phyloP scores from a whole-genome alignment of 2,888 invertebrate genomes.

The Ommatoiulus sabulosus region DNA sequence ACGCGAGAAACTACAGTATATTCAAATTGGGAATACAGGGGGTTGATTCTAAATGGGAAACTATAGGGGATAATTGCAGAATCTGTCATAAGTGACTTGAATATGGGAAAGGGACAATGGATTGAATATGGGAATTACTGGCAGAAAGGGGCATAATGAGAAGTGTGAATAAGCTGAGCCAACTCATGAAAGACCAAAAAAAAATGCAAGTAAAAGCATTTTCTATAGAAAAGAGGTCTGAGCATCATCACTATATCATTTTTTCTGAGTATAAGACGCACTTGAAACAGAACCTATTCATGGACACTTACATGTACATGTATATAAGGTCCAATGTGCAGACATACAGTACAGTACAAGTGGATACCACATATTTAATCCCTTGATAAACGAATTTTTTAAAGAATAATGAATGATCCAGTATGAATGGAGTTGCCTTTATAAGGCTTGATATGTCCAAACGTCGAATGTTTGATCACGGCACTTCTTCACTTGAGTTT shows the following conservation, averaged over 20 bases:
- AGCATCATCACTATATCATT: neutral
- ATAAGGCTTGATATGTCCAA: too few relatives aligned
- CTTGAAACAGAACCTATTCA: too few relatives aligned
- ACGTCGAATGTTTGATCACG: too few relatives aligned
- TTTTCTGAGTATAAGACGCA: neutral
- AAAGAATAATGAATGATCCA: too few relatives aligned
- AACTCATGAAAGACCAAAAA: neutral
- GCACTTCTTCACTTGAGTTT: too few relatives aligned
- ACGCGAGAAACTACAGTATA: neutral
- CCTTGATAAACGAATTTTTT: too few relatives aligned
- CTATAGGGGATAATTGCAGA: conserved; percentile 41
- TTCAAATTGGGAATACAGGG: conserved; percentile 41
- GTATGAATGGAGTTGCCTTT: too few relatives aligned
- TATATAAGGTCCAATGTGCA: too few relatives aligned
- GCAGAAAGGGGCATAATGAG: conserved; percentile 16
- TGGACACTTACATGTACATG: too few relatives aligned
- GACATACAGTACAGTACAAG: too few relatives aligned
- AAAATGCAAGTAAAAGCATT: neutral
- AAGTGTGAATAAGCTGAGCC: neutral
- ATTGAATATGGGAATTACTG: conserved; percentile 1
- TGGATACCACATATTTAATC: too few relatives aligned
- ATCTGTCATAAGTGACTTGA: conserved; percentile 35
- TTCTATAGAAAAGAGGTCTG: neutral
- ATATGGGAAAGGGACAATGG: conserved; percentile 45
- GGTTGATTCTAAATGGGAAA: conserved; percentile 2